phyloP scores from a whole-genome alignment of 23 tunicate species.

The Trididemnum miniatum region DNA sequence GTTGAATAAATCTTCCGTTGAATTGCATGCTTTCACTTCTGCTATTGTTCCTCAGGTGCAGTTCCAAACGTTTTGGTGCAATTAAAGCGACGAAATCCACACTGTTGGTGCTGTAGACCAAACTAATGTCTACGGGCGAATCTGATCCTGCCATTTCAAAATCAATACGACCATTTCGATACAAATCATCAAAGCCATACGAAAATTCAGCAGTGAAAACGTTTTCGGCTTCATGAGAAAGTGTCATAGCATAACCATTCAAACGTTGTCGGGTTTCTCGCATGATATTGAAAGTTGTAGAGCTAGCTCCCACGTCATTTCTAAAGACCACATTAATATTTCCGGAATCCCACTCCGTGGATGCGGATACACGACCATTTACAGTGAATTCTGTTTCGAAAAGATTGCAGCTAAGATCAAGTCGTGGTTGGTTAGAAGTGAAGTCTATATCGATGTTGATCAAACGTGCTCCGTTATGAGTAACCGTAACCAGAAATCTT shows the following conservation, averaged over 20 bases:
- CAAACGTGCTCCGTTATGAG: not conserved
- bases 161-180: not conserved
- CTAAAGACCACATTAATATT: not conserved
- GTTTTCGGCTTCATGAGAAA: not conserved
- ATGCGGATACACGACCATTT: not conserved
- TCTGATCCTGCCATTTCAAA: not conserved
- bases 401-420: not conserved
- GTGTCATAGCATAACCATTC: not conserved
- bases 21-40: not conserved
- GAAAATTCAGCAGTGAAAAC: not conserved
- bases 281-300: not conserved
- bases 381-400: not conserved
- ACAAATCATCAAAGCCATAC: not conserved
- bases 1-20: not conserved
- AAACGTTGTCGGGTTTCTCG: not conserved
- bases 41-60: not conserved
- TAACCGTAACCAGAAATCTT: not conserved
- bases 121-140: not conserved
- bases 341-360: not conserved
- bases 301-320: not conserved
- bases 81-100: not conserved
- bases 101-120: not conserved
- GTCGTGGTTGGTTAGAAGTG: not conserved
- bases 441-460: not conserved
- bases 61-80: not conserved